phyloP scores from a whole-genome alignment of 2,797 vertebrate genomes.

The Molossus molossus region DNA sequence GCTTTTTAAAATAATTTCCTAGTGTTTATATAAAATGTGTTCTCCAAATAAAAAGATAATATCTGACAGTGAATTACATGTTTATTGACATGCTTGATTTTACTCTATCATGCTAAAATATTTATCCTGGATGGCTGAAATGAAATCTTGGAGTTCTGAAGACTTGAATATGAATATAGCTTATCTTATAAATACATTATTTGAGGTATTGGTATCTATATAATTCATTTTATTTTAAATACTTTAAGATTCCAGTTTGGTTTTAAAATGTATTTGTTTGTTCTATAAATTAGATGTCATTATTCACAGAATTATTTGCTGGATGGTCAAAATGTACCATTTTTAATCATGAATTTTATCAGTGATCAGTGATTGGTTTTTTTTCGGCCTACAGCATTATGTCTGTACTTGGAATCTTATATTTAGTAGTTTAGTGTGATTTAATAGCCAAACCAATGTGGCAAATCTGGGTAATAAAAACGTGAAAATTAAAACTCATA shows the following conservation, averaged over 20 bases:
- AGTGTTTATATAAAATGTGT: conserved; percentile 11
- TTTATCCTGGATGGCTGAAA: conserved; percentile 43
- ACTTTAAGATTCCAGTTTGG: not conserved
- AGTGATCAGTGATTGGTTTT: not conserved
- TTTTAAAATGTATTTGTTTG: not conserved
- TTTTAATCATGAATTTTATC: conserved; percentile 61
- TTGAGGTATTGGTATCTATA: conserved; percentile 19
- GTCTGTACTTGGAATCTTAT: not conserved
- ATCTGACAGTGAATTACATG: not conserved
- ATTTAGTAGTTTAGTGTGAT: conserved; percentile 32
- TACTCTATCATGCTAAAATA: conserved; percentile 26
- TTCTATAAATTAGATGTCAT: conserved; percentile 42
- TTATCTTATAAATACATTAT: not conserved
- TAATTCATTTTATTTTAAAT: conserved; percentile 48
- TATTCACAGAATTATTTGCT: conserved; percentile 48
- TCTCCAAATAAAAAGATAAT: conserved; percentile 48
- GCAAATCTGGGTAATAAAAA: conserved; percentile 13
- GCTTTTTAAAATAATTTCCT: conserved; percentile 50
- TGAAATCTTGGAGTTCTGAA: not conserved
- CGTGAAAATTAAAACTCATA: conserved; percentile 63
- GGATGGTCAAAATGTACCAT: not conserved
- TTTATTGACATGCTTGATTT: conserved; percentile 26
- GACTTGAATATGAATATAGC: not conserved
- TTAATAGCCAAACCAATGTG: conserved; percentile 21
- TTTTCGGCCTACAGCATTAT: not conserved